These are phyloP conservation scores for Porites evermanni DNA, from an alignment of 92 coral and sea anemone genomes.

Conservation along the genomic window DNA sequence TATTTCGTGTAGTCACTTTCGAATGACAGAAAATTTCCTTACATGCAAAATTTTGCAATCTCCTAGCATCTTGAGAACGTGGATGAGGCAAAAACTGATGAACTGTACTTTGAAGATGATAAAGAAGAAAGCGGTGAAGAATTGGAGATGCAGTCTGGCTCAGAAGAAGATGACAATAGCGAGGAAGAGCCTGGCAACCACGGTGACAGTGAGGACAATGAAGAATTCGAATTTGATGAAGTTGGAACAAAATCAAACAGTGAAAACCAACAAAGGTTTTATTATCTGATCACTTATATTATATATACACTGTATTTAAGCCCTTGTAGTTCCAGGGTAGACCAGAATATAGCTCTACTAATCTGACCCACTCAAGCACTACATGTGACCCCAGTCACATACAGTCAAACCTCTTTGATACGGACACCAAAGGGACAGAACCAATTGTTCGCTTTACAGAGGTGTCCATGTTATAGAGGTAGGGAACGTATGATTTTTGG, in stretches of 20 bases:
- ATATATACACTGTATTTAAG: not conserved
- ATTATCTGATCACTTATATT: not conserved
- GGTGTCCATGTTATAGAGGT: no score
- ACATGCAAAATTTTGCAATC: not conserved
- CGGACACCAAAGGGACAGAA: no score
- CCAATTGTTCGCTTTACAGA: no score
- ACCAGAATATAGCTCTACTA: no score
- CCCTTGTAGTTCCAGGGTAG: no score
- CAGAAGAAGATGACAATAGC: conserved; percentile 36
- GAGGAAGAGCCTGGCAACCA: conserved; percentile 17
- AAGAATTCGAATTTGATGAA: conserved; percentile 29
- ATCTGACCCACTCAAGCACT: no score
- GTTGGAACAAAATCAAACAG: conserved; percentile 8
- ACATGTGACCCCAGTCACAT: no score
- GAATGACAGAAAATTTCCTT: not conserved
- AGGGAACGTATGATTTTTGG: no score
- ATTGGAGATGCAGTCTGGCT: conserved; percentile 34
- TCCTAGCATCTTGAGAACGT: conserved; percentile 88
- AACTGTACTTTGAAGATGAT: conserved; percentile 54
- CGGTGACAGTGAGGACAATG: conserved; percentile 43
- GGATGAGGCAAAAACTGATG: conserved; percentile 75
- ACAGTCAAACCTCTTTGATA: no score
- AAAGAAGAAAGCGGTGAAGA: conserved; percentile 60
- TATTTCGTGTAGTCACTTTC: not conserved
- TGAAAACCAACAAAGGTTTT: not conserved